Conservation (phyloP, 2,797 vertebrate genomes). For the Sternarchorhynchus goeldii region DNA sequence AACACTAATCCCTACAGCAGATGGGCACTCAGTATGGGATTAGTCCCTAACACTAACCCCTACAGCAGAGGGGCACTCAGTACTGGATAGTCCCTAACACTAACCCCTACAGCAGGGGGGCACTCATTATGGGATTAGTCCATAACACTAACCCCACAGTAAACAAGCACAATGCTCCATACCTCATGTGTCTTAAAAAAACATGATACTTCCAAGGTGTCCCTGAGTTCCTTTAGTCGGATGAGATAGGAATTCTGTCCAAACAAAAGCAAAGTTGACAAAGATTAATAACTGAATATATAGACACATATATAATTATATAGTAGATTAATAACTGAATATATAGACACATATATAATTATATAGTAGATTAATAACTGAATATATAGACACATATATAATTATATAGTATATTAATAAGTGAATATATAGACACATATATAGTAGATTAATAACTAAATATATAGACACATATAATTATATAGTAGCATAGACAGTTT, state of each 20-base stretch:
- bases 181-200: constrained; percentile 98
- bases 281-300: not conserved
- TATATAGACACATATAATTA: not conserved
- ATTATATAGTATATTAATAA: not conserved
- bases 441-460: not conserved
- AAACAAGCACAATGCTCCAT: constrained; percentile 42
- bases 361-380: not conserved
- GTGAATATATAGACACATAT: not conserved
- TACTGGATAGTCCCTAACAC: not conserved
- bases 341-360: not conserved
- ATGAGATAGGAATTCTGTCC: constrained; percentile 84
- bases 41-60: not conserved
- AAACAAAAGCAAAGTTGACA: constrained; percentile 24
- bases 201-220: constrained; percentile 84
- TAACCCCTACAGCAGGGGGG: not conserved
- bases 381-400: not conserved
- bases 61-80: not conserved
- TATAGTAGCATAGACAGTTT: too few species aligned
- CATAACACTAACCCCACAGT: not conserved
- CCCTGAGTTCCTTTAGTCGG: constrained; percentile 84
- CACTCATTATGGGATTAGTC: not conserved
- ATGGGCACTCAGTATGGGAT: too few species aligned
- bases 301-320: too few species aligned
- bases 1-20: too few species aligned
- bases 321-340: not conserved